These are phyloP conservation scores for Netelia fuscicornis DNA, from an alignment of 2,888 invertebrate species.

Conservation along the genomic window DNA sequence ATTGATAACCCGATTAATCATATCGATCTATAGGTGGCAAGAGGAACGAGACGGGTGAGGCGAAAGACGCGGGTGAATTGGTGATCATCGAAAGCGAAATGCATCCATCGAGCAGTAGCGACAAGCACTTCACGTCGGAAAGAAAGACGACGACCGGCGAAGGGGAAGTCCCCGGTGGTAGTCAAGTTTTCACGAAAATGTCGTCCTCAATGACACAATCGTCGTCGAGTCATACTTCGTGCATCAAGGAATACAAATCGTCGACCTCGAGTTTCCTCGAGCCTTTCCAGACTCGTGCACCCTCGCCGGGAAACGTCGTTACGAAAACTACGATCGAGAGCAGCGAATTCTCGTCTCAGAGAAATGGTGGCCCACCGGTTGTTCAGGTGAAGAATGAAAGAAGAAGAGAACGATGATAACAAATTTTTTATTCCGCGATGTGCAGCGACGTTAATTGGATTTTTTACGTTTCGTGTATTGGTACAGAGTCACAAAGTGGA, in stretches of 20 bases:
- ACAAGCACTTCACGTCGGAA: constrained; percentile 82
- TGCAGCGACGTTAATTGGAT: constrained; percentile 9
- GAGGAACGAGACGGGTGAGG: constrained; percentile 70
- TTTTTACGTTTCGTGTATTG: constrained; percentile 40
- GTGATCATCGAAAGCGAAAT: constrained; percentile 78
- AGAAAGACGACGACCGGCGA: constrained; percentile 76
- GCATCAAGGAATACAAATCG: constrained; percentile 81
- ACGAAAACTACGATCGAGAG: constrained; percentile 81
- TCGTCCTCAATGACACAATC: constrained; percentile 82
- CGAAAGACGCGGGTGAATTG: constrained; percentile 75
- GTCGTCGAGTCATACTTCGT: constrained; percentile 80
- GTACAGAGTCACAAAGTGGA: constrained; percentile 81
- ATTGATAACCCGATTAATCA: constrained; percentile 82
- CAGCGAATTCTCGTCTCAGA: constrained; percentile 78
- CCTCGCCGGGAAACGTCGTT: constrained; percentile 77
- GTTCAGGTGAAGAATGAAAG: constrained; percentile 77
- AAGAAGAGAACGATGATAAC: constrained; percentile 16
- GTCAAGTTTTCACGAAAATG: constrained; percentile 79
- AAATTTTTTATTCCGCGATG: background rate
- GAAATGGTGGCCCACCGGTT: constrained; percentile 82
- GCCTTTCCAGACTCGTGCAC: constrained; percentile 72
- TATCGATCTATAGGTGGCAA: constrained; percentile 75
- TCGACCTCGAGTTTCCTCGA: constrained; percentile 76
- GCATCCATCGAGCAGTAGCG: constrained; percentile 83
- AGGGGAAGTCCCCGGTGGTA: constrained; percentile 67